Evolutionary conservation across 2,888 invertebrate genomes (phyloP).

Genomic region (Chymomyza fuscimana): DNA sequence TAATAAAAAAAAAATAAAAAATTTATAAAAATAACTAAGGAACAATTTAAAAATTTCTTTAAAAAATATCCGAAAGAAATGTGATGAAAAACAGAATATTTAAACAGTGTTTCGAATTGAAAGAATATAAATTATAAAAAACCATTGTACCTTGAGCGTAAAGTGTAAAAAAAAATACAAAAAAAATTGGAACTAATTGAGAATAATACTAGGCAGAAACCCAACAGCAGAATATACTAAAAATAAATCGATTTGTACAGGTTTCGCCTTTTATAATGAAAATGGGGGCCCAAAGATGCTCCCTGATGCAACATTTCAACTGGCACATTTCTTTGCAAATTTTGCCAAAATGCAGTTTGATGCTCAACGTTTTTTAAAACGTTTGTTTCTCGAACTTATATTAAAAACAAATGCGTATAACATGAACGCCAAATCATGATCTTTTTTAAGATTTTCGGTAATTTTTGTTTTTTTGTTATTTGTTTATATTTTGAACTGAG

Average conservation of each 20-base stretch:
- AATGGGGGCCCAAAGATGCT: not conserved
- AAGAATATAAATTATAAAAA: conserved; percentile 28
- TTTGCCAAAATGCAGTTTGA: conserved; percentile 71
- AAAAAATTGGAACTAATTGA: conserved; percentile 55
- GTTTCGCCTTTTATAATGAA: conserved; percentile 55
- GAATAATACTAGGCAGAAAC: conserved; percentile 27
- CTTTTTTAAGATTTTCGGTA: too few relatives aligned
- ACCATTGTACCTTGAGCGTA: conserved; percentile 71
- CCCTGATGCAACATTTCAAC: conserved; percentile 40
- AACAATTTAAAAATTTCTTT: conserved; percentile 47
- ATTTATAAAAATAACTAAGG: conserved; percentile 18
- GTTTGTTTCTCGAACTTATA: not conserved
- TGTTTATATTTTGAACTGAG: too few relatives aligned
- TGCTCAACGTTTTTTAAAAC: conserved; percentile 43
- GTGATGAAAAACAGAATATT: conserved; percentile 23
- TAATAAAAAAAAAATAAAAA: conserved; percentile 25
- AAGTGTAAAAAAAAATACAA: conserved; percentile 27
- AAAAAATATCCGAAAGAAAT: conserved; percentile 61
- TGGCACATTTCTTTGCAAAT: conserved; percentile 67
- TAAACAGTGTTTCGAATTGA: not conserved
- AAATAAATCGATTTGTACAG: conserved; percentile 51
- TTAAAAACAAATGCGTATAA: conserved; percentile 37
- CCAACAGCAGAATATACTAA: conserved; percentile 31
- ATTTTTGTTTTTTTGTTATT: too few relatives aligned
- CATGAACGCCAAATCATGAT: conserved; percentile 51